phyloP scores from a whole-genome alignment of 1,140 invertebrate species.

The Oncopodura yosiiana region DNA sequence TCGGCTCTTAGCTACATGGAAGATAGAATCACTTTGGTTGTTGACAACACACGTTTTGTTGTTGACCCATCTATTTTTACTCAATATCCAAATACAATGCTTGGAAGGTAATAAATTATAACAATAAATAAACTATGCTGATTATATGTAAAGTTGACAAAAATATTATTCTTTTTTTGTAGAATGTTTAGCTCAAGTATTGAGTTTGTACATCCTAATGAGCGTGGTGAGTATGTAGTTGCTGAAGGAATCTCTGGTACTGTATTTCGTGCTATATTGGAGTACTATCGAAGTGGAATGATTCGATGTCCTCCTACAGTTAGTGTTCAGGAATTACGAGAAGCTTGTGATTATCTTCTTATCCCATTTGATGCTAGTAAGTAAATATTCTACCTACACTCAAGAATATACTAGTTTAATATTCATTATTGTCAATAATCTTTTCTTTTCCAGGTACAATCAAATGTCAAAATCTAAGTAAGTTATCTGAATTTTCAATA shows the following conservation, averaged over 20 bases:
- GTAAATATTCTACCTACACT: no score
- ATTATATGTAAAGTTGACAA: neutral
- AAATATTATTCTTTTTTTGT: constrained; percentile 29
- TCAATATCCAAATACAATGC: constrained; percentile 84
- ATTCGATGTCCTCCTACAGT: constrained; percentile 78
- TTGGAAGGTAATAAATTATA: constrained; percentile 54
- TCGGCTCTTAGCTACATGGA: constrained; percentile 42
- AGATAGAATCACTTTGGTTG: constrained; percentile 77
- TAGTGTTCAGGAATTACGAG: constrained; percentile 83
- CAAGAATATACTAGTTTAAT: no score
- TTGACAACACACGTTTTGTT: constrained; percentile 85
- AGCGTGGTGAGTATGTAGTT: constrained; percentile 92
- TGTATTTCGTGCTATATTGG: constrained; percentile 89
- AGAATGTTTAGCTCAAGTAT: constrained; percentile 94
- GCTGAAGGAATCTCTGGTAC: constrained; percentile 95
- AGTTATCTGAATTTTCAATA: no score
- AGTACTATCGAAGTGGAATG: constrained; percentile 84
- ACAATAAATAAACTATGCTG: neutral
- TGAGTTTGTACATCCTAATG: constrained; percentile 87
- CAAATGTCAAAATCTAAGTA: constrained; percentile 87
- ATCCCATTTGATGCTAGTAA: constrained; percentile 95
- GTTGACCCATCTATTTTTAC: constrained; percentile 84
- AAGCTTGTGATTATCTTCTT: constrained; percentile 96
- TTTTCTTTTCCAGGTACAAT: constrained; percentile 66
- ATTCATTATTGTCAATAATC: no score